Conservation (phyloP, 1,140 invertebrate species). For the Pachypeltis micranthus region DNA sequence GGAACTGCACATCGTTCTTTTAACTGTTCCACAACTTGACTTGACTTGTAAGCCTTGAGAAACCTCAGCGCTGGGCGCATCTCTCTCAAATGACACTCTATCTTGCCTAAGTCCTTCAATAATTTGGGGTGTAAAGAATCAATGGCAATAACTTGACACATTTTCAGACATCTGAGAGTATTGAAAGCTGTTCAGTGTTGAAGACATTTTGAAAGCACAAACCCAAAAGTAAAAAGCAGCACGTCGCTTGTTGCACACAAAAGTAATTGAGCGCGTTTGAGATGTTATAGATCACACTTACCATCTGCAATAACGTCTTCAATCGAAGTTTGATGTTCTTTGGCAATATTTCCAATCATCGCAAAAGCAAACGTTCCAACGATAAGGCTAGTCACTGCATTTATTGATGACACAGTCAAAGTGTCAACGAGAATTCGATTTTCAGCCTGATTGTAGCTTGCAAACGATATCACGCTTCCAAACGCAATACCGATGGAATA, state of each 20-base stretch:
- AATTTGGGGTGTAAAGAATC: too few species aligned
- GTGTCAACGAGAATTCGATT: conserved; percentile 82
- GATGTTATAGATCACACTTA: conserved; percentile 34
- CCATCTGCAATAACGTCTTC: conserved; percentile 73
- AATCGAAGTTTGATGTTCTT: conserved; percentile 62
- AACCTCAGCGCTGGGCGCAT: too few species aligned
- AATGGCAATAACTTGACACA: too few species aligned
- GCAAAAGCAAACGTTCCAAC: conserved; percentile 81
- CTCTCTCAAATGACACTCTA: too few species aligned
- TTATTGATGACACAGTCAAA: conserved; percentile 65
- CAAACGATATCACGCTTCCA: conserved; percentile 86
- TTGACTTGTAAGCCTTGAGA: too few species aligned
- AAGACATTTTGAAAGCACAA: not conserved
- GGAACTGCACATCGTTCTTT: too few species aligned
- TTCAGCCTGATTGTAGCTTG: conserved; percentile 87
- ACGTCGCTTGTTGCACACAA: too few species aligned
- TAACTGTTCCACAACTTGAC: too few species aligned
- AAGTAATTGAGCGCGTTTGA: not conserved
- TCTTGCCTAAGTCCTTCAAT: too few species aligned
- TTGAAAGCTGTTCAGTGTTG: not conserved
- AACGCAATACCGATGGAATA: conserved; percentile 85
- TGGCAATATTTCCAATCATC: conserved; percentile 73
- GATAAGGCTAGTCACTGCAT: conserved; percentile 68
- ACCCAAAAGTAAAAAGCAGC: too few species aligned
- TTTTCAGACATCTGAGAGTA: too few species aligned